Percentiles rank a stretch among this genome's conserved stretches.
These are phyloP conservation scores for Aspidiotus rigidus DNA, from an alignment of 2,888 invertebrate genomes.

Conservation along the genomic window DNA sequence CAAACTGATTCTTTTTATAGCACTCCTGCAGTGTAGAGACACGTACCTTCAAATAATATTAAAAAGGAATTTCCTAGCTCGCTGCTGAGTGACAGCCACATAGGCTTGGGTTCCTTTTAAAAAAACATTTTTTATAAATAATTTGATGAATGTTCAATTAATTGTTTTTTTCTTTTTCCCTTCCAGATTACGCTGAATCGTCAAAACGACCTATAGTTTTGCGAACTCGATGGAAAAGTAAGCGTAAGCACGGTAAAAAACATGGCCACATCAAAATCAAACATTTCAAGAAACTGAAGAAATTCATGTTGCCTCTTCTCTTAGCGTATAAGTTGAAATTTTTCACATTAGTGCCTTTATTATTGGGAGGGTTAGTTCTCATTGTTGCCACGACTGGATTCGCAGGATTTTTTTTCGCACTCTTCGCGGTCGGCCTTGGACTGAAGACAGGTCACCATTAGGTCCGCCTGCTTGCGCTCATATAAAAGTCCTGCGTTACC, in stretches of 20 bases:
- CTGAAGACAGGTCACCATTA: slow-evolving; percentile 29
- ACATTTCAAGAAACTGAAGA: slow-evolving; percentile 42
- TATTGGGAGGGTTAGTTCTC: slow-evolving; percentile 61
- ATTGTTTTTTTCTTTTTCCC: neutral
- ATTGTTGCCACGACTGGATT: slow-evolving; percentile 68
- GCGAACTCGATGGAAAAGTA: slow-evolving; percentile 24
- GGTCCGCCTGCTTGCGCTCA: neutral
- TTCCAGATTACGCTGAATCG: slow-evolving; percentile 28
- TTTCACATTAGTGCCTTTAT: slow-evolving; percentile 63
- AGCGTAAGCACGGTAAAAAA: slow-evolving; percentile 45
- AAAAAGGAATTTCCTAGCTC: too few species aligned
- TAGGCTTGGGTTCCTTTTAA: too few species aligned
- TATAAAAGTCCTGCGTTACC: neutral
- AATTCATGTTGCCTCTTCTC: slow-evolving; percentile 63
- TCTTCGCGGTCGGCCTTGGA: slow-evolving; percentile 74
- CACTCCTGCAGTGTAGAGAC: too few species aligned
- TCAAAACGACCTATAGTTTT: slow-evolving; percentile 12
- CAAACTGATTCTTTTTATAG: too few species aligned
- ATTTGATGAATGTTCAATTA: neutral
- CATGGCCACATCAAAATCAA: slow-evolving; percentile 48
- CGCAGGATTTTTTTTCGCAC: slow-evolving; percentile 78
- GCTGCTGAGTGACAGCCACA: too few species aligned
- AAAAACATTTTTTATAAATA: neutral
- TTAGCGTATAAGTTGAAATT: slow-evolving; percentile 77
- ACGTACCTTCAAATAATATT: too few species aligned